phyloP scores from a whole-genome alignment of 2,113 vertebrate genomes.

The Gymnocephalus cernua region DNA sequence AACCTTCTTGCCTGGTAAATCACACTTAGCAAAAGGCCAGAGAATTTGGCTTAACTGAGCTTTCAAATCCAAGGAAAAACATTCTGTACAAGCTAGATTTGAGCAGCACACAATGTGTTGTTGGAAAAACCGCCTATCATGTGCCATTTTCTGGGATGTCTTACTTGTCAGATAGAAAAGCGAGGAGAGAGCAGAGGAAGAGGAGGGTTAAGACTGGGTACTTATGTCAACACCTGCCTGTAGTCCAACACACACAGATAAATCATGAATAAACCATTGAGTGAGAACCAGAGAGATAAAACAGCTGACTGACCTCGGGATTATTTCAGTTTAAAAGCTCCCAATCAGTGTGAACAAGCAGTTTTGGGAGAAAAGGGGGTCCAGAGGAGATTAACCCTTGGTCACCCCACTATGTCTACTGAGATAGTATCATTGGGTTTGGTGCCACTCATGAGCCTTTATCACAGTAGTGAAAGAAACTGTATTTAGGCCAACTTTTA shows the following conservation, averaged over 20 bases:
- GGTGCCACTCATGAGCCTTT: slow-evolving; percentile 6
- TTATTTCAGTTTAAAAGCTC: slow-evolving; percentile 50
- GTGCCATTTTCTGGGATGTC: background rate
- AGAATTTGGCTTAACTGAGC: background rate
- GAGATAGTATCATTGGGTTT: slow-evolving; percentile 24
- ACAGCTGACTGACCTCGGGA: slow-evolving; percentile 25
- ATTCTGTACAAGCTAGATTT: background rate
- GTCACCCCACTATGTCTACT: slow-evolving; percentile 18
- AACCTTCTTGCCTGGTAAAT: background rate
- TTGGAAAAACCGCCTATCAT: background rate
- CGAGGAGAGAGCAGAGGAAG: background rate
- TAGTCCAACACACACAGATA: slow-evolving; percentile 7
- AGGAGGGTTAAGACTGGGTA: background rate
- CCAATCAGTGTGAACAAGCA: slow-evolving; percentile 53
- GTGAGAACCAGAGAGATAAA: slow-evolving; percentile 37
- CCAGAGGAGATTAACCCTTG: slow-evolving; percentile 53
- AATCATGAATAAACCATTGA: slow-evolving; percentile 56
- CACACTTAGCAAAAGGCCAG: background rate
- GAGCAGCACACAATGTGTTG: background rate
- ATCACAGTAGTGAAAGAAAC: background rate
- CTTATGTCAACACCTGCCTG: slow-evolving; percentile 48
- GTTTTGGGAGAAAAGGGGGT: slow-evolving; percentile 20
- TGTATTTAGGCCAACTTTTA: background rate
- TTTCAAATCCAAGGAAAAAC: background rate
- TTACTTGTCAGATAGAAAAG: background rate